Base-by-base conservation (phyloP, 2,888 invertebrate genomes). In the Boloria euphrosyne region DNA sequence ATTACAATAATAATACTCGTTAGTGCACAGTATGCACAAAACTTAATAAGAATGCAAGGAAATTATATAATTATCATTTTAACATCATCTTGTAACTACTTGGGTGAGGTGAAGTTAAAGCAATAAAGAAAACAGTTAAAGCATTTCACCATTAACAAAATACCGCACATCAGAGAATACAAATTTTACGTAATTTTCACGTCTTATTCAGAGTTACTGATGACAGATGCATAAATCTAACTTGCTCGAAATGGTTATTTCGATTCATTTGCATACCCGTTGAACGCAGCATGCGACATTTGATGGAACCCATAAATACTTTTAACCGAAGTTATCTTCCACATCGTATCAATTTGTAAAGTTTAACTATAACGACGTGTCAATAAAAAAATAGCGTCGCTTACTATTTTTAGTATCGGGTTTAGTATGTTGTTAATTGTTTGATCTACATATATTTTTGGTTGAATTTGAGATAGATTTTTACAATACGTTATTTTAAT, bases 321-420 rank as follows among this genome's bases (percentile, higher is more conserved):
- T 60, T 51, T 10, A 50, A 46, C 62, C 47, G 55, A 55, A 55
- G 46, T 58, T 67, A 64, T 67, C 67, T 64, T 47, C 17, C 7
- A 51, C 67, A 67, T 67, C 64, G 38, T 43, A 64, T 67, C 60
- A 67, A 67, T 67, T 67, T 67, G 67, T 67, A 49, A 47, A 61
- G 17, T 43, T 67, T 55, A 57, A 63, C 44, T 50, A 18, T 46
- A 55, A 62, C 62, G 49, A 54, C 17, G 49, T 59, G 47, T 50
- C 49, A 38, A 59, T 58, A 58, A 58, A 47, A 47, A 27, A 49
- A 31, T 49, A 31, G 16, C 13, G 13, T 59, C 13, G 3, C 0
- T 50, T 46, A 18, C 22, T 14, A 17, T 27, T 58, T 47, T 22
- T 46, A 13, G 47, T n/a, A 38, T 43, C 38, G 54, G 7, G 16